Evolutionary conservation across 2,113 vertebrate genomes (phyloP), one percentile per base, ranked within the genome.

Genomic region (Montifringilla adamsi): DNA sequence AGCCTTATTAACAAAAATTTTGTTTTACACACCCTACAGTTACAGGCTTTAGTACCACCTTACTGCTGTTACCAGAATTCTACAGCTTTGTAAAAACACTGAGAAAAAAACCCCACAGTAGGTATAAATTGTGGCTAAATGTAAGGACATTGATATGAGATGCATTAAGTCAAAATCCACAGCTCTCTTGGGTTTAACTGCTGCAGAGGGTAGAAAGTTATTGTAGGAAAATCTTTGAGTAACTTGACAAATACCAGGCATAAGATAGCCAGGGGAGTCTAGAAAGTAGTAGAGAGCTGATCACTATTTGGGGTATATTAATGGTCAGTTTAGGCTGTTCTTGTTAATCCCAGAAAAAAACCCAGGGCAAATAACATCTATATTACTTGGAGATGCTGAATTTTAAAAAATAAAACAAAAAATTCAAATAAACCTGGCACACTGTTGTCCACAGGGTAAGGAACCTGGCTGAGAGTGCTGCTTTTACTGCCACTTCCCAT

Each of bases 81-180:
- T 26, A 56, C 17, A 49, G 58, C 41, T 72, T 44, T 41, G 64
- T 41, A 82, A 87, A 44, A 90, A 20, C 20, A 44, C 23, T 35
- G 9, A 31, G 24, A 19, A 56, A 69, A 69, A 60, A n/a, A 0
- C 1, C 2, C 10, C 39, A 7, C 5, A 33, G 4, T 21, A 47
- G 26, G 22, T 58, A 13, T 53, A 56, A 86, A 63, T 63, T n/a
- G 52, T 6, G 11, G 49, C 55, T 76, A 73, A 60, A 74, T 23
- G 13, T 28, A 52, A 73, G 63, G 31, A 31, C 5, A 49, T 31
- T 69, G 49, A 9, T 39, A 60, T 10, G 24, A 17, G 9, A 15
- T 9, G 8, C 37, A 33, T 68, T 2, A 75, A 47, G 27, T 76
- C 24, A 60, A 90, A 85, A 68, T 37, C 35, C 30, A 17, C 33